Percentiles rank a stretch among this genome's conserved stretches.
phyloP scores from a whole-genome alignment of 2,797 vertebrate species.

The Gallinago stenura region DNA sequence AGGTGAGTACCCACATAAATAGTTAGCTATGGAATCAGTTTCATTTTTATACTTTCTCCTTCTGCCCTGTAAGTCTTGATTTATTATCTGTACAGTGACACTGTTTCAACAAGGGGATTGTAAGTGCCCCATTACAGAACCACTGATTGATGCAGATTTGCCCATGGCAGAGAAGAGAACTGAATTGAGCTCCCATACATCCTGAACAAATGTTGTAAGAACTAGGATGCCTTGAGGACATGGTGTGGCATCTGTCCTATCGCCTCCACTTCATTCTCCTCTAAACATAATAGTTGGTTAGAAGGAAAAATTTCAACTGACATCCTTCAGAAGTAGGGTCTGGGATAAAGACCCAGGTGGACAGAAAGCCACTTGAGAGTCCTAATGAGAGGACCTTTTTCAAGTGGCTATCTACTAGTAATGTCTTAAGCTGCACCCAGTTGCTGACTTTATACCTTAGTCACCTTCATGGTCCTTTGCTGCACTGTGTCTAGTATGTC shows the following conservation, averaged over 20 bases:
- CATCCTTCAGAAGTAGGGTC: background rate
- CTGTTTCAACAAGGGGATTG: conserved; percentile 22
- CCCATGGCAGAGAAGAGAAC: background rate
- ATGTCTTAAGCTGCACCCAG: background rate
- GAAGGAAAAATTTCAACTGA: background rate
- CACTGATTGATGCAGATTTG: conserved; percentile 52
- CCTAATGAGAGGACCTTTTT: background rate
- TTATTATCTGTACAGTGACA: background rate
- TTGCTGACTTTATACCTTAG: background rate
- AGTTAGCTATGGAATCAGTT: background rate
- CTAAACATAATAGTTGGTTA: background rate
- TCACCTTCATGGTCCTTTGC: background rate
- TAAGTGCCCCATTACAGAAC: conserved; percentile 39
- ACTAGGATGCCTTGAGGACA: background rate
- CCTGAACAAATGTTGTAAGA: background rate
- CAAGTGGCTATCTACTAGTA: background rate
- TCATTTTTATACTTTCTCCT: conserved; percentile 39
- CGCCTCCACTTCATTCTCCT: background rate
- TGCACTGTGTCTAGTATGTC: background rate
- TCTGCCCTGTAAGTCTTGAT: conserved; percentile 33
- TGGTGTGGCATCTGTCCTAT: background rate
- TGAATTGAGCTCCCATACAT: background rate
- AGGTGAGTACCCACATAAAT: conserved; percentile 43
- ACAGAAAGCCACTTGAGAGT: background rate
- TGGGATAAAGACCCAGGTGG: background rate